A percentile compares a stretch with the other conserved stretches of the same genome.
Evolutionary conservation across 37 sponge, comb jelly and placozoan species (phyloP).

Genomic region (Mnemiopsis leidyi): DNA sequence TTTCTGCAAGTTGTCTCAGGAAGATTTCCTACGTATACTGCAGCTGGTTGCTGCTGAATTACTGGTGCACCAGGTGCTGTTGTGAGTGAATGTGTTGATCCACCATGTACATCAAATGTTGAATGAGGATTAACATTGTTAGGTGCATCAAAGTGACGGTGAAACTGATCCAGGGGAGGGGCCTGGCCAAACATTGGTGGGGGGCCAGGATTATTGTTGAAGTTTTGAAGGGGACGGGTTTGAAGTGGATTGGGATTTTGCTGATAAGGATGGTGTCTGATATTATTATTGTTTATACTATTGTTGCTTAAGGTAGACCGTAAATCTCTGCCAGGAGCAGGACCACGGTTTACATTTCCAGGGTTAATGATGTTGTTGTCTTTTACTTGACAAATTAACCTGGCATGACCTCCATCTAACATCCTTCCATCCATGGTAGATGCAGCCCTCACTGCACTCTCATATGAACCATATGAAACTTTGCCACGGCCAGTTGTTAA

Average conservation of each 20-base stretch:
- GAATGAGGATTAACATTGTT: not conserved
- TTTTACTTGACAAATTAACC: not conserved
- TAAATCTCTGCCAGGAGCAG: not conserved
- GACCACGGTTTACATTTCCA: not conserved
- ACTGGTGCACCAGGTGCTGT: not conserved
- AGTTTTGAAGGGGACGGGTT: not conserved
- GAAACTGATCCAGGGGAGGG: not conserved
- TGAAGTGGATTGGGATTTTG: not conserved
- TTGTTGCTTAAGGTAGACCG: not conserved
- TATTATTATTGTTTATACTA: not conserved
- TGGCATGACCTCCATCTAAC: not conserved
- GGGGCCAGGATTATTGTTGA: not conserved
- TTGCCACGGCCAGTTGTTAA: conserved; percentile 30
- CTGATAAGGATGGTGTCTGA: conserved; percentile 10
- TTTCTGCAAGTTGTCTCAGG: conserved; percentile 39
- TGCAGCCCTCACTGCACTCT: not conserved
- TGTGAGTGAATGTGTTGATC: not conserved
- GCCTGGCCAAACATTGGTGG: not conserved
- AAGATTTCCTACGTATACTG: conserved; percentile 36
- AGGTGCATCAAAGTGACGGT: not conserved
- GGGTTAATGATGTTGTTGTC: not conserved
- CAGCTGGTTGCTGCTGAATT: conserved; percentile 28
- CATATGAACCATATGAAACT: not conserved
- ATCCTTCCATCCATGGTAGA: not conserved
- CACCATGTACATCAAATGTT: conserved; percentile 30